phyloP scores from a whole-genome alignment of 1,140 invertebrate genomes.

The Diabrotica undecimpunctata region DNA sequence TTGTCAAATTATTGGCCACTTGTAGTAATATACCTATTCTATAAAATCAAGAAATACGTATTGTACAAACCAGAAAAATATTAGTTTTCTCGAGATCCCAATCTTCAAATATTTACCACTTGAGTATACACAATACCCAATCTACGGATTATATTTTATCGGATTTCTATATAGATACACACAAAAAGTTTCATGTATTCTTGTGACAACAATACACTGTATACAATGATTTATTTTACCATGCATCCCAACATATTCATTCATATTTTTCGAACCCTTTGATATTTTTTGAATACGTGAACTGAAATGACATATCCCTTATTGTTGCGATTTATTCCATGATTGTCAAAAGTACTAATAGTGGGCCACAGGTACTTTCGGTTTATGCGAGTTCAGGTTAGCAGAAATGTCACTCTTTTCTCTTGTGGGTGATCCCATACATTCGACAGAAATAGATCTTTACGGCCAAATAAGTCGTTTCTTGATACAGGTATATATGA shows the following conservation, averaged over 20 bases:
- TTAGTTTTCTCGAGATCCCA: background rate
- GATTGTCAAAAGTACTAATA: slow-evolving; percentile 2
- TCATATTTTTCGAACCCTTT: slow-evolving; percentile 1
- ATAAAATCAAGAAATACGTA: too few relatives aligned
- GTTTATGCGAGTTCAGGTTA: background rate
- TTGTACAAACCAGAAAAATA: background rate
- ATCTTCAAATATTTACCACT: slow-evolving; percentile 2
- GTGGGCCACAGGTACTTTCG: background rate
- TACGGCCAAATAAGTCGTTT: too few relatives aligned
- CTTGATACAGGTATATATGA: too few relatives aligned
- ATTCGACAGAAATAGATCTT: too few relatives aligned
- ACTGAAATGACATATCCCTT: background rate
- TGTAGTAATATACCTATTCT: too few relatives aligned
- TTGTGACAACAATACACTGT: background rate
- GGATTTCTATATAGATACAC: background rate
- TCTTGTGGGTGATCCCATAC: background rate
- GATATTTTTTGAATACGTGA: background rate
- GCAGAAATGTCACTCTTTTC: background rate
- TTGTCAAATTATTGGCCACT: too few relatives aligned
- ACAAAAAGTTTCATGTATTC: background rate
- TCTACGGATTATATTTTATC: background rate
- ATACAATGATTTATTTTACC: slow-evolving; percentile 1
- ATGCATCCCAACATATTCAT: background rate
- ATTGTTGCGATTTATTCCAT: background rate
- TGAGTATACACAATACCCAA: background rate